Evolutionary conservation across 2,888 invertebrate genomes (phyloP).

Genomic region (Heliconius ismenius): DNA sequence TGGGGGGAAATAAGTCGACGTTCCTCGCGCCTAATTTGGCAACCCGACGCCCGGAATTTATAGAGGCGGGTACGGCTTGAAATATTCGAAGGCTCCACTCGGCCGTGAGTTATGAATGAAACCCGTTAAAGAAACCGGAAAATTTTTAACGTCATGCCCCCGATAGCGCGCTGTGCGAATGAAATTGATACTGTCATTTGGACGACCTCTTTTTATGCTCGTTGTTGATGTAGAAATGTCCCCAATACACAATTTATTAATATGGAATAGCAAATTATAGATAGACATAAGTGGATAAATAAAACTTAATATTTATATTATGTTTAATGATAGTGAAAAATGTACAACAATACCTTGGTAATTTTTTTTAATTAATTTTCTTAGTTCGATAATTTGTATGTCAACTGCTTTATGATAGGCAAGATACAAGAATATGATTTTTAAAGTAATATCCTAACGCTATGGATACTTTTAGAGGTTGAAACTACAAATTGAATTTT

Average conservation of each 20-base stretch:
- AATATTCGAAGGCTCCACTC: conserved; percentile 81
- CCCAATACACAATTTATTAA: not conserved
- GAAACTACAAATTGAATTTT: conserved; percentile 72
- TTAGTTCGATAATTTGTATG: too few species aligned
- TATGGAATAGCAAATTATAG: not conserved
- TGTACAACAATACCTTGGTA: not conserved
- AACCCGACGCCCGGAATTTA: conserved; percentile 81
- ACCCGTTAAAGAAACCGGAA: conserved; percentile 81
- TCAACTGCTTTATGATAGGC: not conserved
- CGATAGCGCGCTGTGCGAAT: conserved; percentile 48
- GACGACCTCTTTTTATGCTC: conserved; percentile 25
- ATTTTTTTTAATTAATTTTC: too few species aligned
- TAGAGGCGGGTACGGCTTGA: conserved; percentile 76
- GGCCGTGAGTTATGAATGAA: conserved; percentile 82
- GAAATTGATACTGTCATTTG: conserved; percentile 41
- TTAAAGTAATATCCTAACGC: conserved; percentile 48
- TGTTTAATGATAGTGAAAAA: not conserved
- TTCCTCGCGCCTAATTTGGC: conserved; percentile 81
- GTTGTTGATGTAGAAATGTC: conserved; percentile 1
- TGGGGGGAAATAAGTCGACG: conserved; percentile 74
- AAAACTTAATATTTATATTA: not conserved
- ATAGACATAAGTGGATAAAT: not conserved
- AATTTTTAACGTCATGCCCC: conserved; percentile 73
- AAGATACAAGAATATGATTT: not conserved
- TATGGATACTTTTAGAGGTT: conserved; percentile 57